Base-by-base conservation (phyloP, 2,113 vertebrate species). In the Passer montanus region DNA sequence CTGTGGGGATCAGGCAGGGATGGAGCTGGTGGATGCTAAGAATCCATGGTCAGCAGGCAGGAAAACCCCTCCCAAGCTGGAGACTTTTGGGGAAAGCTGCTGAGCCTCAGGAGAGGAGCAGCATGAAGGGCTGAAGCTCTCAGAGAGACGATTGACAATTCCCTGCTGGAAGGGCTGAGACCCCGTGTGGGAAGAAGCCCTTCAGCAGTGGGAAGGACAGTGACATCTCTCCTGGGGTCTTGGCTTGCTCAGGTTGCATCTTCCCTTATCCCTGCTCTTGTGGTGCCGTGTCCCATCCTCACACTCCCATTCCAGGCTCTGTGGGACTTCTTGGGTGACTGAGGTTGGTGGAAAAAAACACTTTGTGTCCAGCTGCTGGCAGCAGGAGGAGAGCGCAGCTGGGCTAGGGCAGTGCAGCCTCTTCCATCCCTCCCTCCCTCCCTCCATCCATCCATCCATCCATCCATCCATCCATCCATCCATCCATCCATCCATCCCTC, bases 261-360 rank as follows among this genome's bases (percentile, higher is more conserved):
- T 49, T 31, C 50, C 16, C 55, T 44, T 15, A 9, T 27, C 46
- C 8, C 2, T 7, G 21, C 10, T 4, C 19, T n/a, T 1, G 8
- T 0, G 0, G 15, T 18, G 52, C 17, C 0, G 0, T 20, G 33
- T 43, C 41, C 11, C 28, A 22, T 13, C n/a, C 70, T 37, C 13
- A 16, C 3, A 2, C 18, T 22, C 10, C 2, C 15, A 6, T 15
- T 39, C 68, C 52, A 15, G 39, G 46, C 17, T 9, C 41, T 39
- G 6, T 21, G 47, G 69, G 68, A 27, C 43, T 73, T 83, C 28
- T 43, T 55, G 72, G 26, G 19, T 56, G 43, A 44, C 52, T 22
- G 52, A 4, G 10, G 5, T 12, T 3, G 44, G 30, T 7, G 52
- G 60, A 23, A 47, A 23, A 26, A 67, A 76, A 41, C 0, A 13